Evolutionary conservation across 1,140 invertebrate species (phyloP), one percentile per base, ranked within the genome.

Genomic region (Neodiprion pinetum): DNA sequence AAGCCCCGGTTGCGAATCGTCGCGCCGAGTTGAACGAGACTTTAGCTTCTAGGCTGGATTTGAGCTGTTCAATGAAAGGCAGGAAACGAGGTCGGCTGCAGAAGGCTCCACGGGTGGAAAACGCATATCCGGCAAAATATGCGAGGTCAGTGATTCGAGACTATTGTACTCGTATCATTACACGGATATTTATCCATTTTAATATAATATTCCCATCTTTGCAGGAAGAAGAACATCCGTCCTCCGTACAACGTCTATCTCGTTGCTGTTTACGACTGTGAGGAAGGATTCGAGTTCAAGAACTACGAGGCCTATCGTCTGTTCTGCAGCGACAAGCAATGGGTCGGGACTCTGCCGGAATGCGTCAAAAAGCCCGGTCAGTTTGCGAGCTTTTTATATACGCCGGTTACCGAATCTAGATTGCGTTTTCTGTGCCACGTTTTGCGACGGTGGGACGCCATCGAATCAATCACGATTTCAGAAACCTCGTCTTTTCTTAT

Each of bases 201-300:
- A n/a, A 21, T 17, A 67, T 23, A 70, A 21, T 11, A 1, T 67
- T 50, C 9, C 48, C 28, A 5, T 40, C 28, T 78, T 80, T 80
- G 9, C 72, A 90, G 89, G 73, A 85, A 86, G 69, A 88, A 85
- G 75, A 90, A 90, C 73, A 74, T 83, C 47, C 72, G 81, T 2
- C 76, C 84, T 21, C 88, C 89, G 7, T 77, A 87, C 79, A 91
- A 91, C 80, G 81, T 88, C 50, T 92, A 92, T 74, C 83, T 90
- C n/a, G 90, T 91, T 66, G 91, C 90, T 28, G 82, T 90, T 74
- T 92, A 91, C 72, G 82, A 86, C 53, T 92, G 92, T 77, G 77
- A 86, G 14, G 86, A 90, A 12, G 90, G 90, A 17, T 92, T 87
- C 77, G 84, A 86, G 12, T 84, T 92, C 48, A 86, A 88, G 72